Base-by-base conservation (phyloP, 2,113 vertebrate genomes). In the Callipepla squamata region DNA sequence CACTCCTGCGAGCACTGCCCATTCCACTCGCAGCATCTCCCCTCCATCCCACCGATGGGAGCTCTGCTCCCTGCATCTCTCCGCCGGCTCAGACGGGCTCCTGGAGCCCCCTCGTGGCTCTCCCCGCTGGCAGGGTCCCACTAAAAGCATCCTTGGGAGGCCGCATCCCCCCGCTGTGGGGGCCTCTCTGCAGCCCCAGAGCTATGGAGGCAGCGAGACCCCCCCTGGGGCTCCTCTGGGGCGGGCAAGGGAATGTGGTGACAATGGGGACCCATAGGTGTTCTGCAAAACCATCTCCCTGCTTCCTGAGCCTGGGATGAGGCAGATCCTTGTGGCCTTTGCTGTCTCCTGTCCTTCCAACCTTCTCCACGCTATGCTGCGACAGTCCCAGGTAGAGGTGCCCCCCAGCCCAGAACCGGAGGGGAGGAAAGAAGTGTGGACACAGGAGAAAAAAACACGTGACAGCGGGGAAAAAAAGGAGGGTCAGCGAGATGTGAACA, bases 21-120 rank as follows among this genome's bases (percentile, higher is more conserved):
- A 15, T 23, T 63, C 36, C 10, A 38, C 61, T 63, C 25, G 23
- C 32, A 50, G 66, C n/a, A 42, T 9, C 55, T 48, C 42, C 40
- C 50, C 36, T 63, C 38, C 23, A 1, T 42, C 15, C 28, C 7
- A 5, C 77, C 11, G 53, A 83, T 11, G 34, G 5, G 10, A 68
- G 30, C 48, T 53, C 76, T 44, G 67, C 26, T 92, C 32, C 44
- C 40, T 62, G 53, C 32, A 10, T 23, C 78, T 36, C 45, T 89
- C 21, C 65, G 67, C 15, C 0, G 1, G 38, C 47, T 96, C 65
- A 5, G 22, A 78, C 26, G 57, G 34, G 17, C 21, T 96, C 93
- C 82, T 96, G 95, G 96, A 96, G 96, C 95, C 96, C 96, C 93
- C 96, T 96, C 82, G 93, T 96, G 96, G 96, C 30, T 83, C 61